These are phyloP conservation scores for Pocota personata DNA, from an alignment of 2,888 invertebrate genomes.

Conservation along the genomic window DNA sequence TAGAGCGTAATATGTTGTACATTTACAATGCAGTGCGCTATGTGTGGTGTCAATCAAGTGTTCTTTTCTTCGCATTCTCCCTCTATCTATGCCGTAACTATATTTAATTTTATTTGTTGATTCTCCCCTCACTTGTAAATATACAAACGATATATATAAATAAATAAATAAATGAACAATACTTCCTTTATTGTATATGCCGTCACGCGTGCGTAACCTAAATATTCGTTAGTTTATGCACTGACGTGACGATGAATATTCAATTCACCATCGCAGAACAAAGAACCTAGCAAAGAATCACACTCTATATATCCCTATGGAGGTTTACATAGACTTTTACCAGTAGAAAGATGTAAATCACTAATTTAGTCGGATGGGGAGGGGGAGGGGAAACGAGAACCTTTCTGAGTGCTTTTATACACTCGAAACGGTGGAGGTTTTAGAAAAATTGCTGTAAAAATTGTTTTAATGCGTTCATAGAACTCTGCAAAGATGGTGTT, in stretches of 20 bases:
- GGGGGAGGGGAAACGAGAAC: background rate
- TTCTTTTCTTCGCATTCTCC: background rate
- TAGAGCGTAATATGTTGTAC: slow-evolving; percentile 3
- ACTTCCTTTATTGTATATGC: slow-evolving; percentile 24
- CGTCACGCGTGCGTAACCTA: slow-evolving; percentile 66
- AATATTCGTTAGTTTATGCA: slow-evolving; percentile 42
- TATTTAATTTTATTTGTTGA: slow-evolving; percentile 3
- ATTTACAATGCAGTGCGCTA: background rate
- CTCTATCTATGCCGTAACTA: background rate
- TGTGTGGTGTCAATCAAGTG: slow-evolving; percentile 16
- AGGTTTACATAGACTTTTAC: background rate
- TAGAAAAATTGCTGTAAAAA: slow-evolving; percentile 37
- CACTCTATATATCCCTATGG: background rate
- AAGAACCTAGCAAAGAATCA: slow-evolving; percentile 16
- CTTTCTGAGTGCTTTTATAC: slow-evolving; percentile 29
- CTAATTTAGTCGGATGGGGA: background rate
- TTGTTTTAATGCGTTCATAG: slow-evolving; percentile 52
- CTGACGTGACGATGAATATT: slow-evolving; percentile 39
- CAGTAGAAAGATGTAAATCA: slow-evolving; percentile 24
- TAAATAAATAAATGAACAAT: slow-evolving; percentile 15
- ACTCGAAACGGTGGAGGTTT: slow-evolving; percentile 1
- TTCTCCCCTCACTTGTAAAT: background rate
- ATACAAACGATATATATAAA: background rate
- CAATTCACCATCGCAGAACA: slow-evolving; percentile 29
- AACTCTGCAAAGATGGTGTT: background rate